Base-by-base conservation (phyloP, 2,888 invertebrate genomes). In the Conistra vaccinii region DNA sequence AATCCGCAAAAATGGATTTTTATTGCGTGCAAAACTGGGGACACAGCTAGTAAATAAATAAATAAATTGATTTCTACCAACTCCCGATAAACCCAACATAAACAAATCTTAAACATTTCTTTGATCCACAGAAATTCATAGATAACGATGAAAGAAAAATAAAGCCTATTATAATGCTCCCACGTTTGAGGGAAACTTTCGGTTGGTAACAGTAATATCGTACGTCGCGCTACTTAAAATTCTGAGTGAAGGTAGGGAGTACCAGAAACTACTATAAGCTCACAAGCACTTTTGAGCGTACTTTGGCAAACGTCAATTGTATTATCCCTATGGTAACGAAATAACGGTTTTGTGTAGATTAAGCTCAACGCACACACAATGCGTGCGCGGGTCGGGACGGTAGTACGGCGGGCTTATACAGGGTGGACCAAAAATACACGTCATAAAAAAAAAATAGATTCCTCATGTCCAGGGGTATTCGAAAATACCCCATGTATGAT, bases 151-250 rank as follows among this genome's bases (percentile, higher is more conserved):
- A 20, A 20, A 29, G 29, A 48, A 39, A 48, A 57, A 14, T 61
- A 61, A 39, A 74, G 26, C 76, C 53, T 67, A 67, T 51, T 60
- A 60, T 20, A 61, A 60, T 26, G 17, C 26, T 20, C 4, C 39
- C 29, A 67, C 20, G 35, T 61, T 60, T 45, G n/a, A 74, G 32
- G 17, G 1, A 45, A 67, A 74, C n/a, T 74, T 67, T 74, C 23
- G 17, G 51, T 61, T 45, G 14, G n/a, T 53, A 76, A 76, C 53
- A 32, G 29, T 17, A 53, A 74, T 68, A 68, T 2, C 51, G 58
- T 60, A 65, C 35, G 53, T n/a, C 39, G n/a, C n/a, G 29, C 39
- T 69, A 62, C 69, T 75, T 76, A 68, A 62, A 75, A 75, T 77
- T 76, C 76, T 42, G 14, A 26, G 57, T 26, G 26, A 76, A 63